Percentiles rank a stretch among this genome's conserved stretches.
Conservation (phyloP, 1,140 invertebrate genomes). For the fruit fly (Drosophila melanogaster) region Release_6_plus_ISO1_MT NT_037436.4:9828001-9828500, state of each 20-base stretch:
- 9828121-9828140: constrained; percentile 26
- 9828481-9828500: constrained; percentile 35
- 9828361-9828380: constrained; percentile 9
- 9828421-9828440: constrained; percentile 1
- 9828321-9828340: neutral
- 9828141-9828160: constrained; percentile 30
- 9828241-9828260: no score
- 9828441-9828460: constrained; percentile 51
- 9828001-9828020: neutral
- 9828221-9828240: no score
- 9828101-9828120: constrained; percentile 34
- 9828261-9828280: no score
- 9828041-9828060: no score
- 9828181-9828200: neutral
- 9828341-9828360: neutral
- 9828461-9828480: constrained; percentile 43
- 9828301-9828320: neutral
- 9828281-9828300: no score
- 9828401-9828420: constrained; percentile 15
- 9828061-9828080: neutral
- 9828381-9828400: constrained; percentile 10
- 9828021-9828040: no score
- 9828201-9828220: neutral
- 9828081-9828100: constrained; percentile 13
- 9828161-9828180: no score